These are phyloP conservation scores for Melinopterus prodromus DNA, from an alignment of 2,888 invertebrate species.

Conservation along the genomic window DNA sequence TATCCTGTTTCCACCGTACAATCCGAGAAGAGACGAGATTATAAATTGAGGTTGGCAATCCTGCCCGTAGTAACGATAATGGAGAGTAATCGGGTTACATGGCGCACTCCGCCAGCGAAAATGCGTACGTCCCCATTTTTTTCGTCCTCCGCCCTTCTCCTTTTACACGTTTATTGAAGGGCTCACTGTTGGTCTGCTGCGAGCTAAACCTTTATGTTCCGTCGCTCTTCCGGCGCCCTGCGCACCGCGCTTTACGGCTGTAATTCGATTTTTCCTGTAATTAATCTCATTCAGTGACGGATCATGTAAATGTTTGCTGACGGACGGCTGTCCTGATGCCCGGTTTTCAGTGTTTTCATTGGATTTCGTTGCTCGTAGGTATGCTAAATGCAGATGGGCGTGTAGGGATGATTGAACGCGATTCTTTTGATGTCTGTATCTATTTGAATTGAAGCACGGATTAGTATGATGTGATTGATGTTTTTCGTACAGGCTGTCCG, in stretches of 20 bases:
- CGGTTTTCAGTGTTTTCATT: background rate
- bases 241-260: background rate
- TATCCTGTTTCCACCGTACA: background rate
- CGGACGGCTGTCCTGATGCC: background rate
- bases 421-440: background rate
- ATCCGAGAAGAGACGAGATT: conserved; percentile 4
- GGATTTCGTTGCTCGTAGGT: background rate
- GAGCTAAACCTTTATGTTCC: background rate
- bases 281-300: background rate
- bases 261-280: background rate
- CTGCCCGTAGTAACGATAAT: conserved; percentile 35
- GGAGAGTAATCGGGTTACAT: conserved; percentile 37
- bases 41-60: conserved; percentile 37
- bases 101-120: background rate
- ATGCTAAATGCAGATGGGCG: background rate
- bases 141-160: background rate
- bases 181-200: background rate
- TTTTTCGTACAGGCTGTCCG: background rate
- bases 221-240: background rate
- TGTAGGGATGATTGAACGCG: background rate
- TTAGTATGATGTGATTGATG: background rate
- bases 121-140: conserved; percentile 15
- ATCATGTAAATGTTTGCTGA: background rate
- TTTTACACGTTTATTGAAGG: background rate
- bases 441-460: background rate